Evolutionary conservation across 2,888 invertebrate species (phyloP).

Genomic region (Torymus texanus): DNA sequence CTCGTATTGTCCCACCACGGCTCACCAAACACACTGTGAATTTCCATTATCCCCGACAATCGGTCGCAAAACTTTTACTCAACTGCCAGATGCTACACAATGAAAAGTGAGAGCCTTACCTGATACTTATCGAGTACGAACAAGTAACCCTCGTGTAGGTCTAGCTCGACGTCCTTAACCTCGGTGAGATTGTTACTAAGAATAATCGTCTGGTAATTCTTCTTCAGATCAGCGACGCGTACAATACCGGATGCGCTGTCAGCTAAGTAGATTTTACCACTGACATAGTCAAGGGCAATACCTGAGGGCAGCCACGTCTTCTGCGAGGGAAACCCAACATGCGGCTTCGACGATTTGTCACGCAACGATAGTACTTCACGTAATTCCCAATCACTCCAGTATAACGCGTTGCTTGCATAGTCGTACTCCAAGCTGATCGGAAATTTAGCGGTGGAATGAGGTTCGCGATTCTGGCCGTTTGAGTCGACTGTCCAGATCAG

Average conservation of each 20-base stretch:
- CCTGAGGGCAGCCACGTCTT: slow-evolving; percentile 12
- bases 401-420: not conserved
- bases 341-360: not conserved
- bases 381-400: slow-evolving; percentile 17
- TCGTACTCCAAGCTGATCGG: slow-evolving; percentile 13
- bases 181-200: not conserved
- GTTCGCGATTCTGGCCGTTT: not conserved
- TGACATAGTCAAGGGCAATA: slow-evolving; percentile 4
- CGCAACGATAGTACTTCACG: not conserved
- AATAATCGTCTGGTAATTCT: not conserved
- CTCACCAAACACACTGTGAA: too few species aligned
- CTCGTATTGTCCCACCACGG: too few species aligned
- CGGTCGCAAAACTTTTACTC: too few species aligned
- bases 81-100: too few species aligned
- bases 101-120: not conserved
- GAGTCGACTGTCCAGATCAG: not conserved
- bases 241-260: slow-evolving; percentile 18
- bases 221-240: slow-evolving; percentile 7
- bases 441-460: not conserved
- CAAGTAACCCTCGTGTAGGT: slow-evolving; percentile 19
- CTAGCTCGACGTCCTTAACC: not conserved
- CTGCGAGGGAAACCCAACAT: not conserved
- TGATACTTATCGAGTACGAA: slow-evolving; percentile 28
- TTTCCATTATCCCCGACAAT: too few species aligned
- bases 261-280: slow-evolving; percentile 23